Evolutionary conservation across 2,113 vertebrate genomes (phyloP), one percentile per base, ranked within the genome.

Genomic region (Toxotes chatareus): DNA sequence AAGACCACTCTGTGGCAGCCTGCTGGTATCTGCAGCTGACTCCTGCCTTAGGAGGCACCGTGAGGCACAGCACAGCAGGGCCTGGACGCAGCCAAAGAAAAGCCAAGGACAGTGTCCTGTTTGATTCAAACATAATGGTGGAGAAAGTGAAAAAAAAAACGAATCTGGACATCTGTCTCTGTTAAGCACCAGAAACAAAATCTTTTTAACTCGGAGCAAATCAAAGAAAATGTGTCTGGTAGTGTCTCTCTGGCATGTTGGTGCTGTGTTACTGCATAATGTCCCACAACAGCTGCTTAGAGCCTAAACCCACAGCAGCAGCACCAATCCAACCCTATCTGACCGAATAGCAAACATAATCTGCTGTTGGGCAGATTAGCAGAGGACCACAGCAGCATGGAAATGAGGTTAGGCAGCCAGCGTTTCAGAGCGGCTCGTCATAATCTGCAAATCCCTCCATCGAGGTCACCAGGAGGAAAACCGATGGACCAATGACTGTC

Each of bases 351-450:
- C 78, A 73, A 73, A 79, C 84, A 72, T 91, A 93, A 93, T 93
- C 93, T 91, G 88, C 89, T 79, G 78, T 72, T 56, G 86, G 84
- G 76, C 86, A 91, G 93, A 94, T 93, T 94, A 94, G 59, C 82
- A 67, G 84, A 53, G 40, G 73, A 89, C 76, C 86, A 88, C 87
- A 85, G 87, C 87, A 47, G 78, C 81, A 87, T 79, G 82, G 84
- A 90, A 91, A 93, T 85, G 84, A 92, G 88, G 90, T 91, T 88
- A 80, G 75, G 56, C 87, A 86, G 68, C 83, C 83, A 86, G 80
- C 51, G 62, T 71, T 90, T 92, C 79, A 76, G 78, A 86, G 76
- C 84, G 67, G 82, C 80, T 73, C 23, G 36, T 13, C 70, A 0
- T 93, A 88, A 93, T 91, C 88, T 85, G 71, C 23, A 90, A 92